Evolutionary conservation across 2,888 invertebrate species (phyloP).

Genomic region (Neoscelio sp.): DNA sequence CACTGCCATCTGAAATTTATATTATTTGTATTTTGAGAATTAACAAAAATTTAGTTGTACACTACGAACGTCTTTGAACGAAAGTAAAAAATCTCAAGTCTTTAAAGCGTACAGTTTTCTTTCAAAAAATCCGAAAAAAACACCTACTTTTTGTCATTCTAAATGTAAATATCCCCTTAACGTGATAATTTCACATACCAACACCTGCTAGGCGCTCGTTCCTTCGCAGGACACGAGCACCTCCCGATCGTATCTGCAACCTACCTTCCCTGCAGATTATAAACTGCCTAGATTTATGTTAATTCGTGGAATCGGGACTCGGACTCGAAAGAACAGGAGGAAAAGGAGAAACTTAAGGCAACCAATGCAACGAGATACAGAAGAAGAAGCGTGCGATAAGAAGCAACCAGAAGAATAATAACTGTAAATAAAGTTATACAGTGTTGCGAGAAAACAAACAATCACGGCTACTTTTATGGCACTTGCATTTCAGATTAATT

Average conservation of each 20-base stretch:
- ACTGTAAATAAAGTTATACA: conserved; percentile 66
- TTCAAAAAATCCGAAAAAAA: no score
- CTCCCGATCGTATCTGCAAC: conserved; percentile 78
- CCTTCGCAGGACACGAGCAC: conserved; percentile 69
- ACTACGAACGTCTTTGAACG: no score
- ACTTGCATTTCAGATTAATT: conserved; percentile 43
- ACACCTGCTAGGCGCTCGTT: conserved; percentile 75
- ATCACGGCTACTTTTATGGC: conserved; percentile 26
- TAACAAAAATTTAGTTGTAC: no score
- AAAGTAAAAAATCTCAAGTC: no score
- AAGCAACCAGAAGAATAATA: conserved; percentile 61
- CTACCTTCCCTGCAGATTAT: conserved; percentile 78
- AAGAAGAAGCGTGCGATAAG: conserved; percentile 65
- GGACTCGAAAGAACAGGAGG: conserved; percentile 66
- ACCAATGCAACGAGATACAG: conserved; percentile 67
- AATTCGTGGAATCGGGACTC: conserved; percentile 78
- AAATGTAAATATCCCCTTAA: no score
- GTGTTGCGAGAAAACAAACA: conserved; percentile 33
- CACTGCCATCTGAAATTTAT: no score
- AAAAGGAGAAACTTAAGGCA: conserved; percentile 67
- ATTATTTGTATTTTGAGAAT: no score
- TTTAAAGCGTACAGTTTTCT: no score
- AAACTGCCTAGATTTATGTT: conserved; percentile 80
- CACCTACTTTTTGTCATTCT: no score
- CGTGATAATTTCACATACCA: conserved; percentile 80